Base-by-base conservation (phyloP, 2,113 vertebrate genomes). In the Galeopterus variegatus region DNA sequence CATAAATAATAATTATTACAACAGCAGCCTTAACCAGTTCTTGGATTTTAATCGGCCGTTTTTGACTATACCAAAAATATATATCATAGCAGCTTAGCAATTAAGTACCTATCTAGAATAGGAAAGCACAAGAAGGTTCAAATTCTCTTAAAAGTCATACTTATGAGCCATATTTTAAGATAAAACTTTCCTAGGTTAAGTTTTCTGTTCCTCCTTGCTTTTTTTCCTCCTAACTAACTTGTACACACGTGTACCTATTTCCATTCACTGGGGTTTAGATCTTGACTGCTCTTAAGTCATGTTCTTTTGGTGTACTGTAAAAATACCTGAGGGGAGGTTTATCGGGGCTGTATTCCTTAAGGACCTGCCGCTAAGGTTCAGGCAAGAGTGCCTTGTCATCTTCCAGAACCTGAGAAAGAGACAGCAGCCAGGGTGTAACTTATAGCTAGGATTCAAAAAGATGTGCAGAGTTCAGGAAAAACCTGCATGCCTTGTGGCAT, bases 251-350 rank as follows among this genome's bases (percentile, higher is more conserved):
- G 19, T 65, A 28, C 56, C 62, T 58, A 5, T 76, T 90, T 67
- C 73, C 9, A 21, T 69, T 77, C 10, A 1, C 19, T 69, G 36
- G 50, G 31, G 28, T 73, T 58, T 95, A 36, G 28, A 81, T 96
- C 69, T 21, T 28, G 67, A 94, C 58, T 88, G 86, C 72, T 81
- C 58, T 84, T 93, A 92, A 95, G 73, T 89, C 58, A 24, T 52
- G 65, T 73, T 69, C 45, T 58, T 65, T 41, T 3, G 14, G 76
- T n/a, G 12, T 41, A 52, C 28, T 18, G 0, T 64, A 64, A 62
- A 85, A 90, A n/a, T 72, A 54, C 73, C 56, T 1, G 14, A 50
- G 41, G 17, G 58, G 52, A 82, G 64, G 50, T 89, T 79, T 93
- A 70, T 56, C 31, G 36, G 67, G 50, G 23, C 50, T 79, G 6